Evolutionary conservation across 2,888 invertebrate species (phyloP).

Genomic region (Scaptomyza tumidula): DNA sequence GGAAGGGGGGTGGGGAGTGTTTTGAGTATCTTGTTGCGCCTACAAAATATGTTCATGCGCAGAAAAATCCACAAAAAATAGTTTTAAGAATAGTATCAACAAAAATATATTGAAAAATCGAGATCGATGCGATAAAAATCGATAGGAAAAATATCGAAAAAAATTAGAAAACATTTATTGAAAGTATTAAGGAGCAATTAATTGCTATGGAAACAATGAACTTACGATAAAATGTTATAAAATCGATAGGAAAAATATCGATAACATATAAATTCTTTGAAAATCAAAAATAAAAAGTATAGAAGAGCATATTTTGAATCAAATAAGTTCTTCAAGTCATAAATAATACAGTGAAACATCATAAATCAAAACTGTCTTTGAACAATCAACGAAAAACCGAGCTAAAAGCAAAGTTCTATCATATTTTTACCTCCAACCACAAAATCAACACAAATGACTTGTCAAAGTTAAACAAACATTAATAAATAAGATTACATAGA

Average conservation of each 20-base stretch:
- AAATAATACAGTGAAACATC: too few relatives aligned
- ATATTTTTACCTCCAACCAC: not conserved
- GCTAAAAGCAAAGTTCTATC: not conserved
- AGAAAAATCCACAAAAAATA: not conserved
- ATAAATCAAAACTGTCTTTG: not conserved
- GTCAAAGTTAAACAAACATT: constrained; percentile 24
- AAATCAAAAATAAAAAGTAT: too few relatives aligned
- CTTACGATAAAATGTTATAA: too few relatives aligned
- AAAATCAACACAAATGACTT: constrained; percentile 30
- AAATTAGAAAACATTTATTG: not conserved
- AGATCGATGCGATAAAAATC: not conserved
- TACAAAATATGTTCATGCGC: constrained; percentile 29
- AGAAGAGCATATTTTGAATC: too few relatives aligned
- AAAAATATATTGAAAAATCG: not conserved
- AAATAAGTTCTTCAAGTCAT: too few relatives aligned
- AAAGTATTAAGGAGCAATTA: not conserved
- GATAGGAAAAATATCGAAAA: not conserved
- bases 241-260: too few relatives aligned
- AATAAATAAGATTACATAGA: constrained; percentile 29
- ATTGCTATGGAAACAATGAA: too few relatives aligned
- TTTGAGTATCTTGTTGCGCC: constrained; percentile 46
- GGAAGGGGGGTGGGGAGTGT: not conserved
- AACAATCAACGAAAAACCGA: not conserved
- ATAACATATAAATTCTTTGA: too few relatives aligned
- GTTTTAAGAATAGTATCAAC: too few relatives aligned